Evolutionary conservation across 2,113 vertebrate species (phyloP).

Genomic region (Muntiacus reevesi): DNA sequence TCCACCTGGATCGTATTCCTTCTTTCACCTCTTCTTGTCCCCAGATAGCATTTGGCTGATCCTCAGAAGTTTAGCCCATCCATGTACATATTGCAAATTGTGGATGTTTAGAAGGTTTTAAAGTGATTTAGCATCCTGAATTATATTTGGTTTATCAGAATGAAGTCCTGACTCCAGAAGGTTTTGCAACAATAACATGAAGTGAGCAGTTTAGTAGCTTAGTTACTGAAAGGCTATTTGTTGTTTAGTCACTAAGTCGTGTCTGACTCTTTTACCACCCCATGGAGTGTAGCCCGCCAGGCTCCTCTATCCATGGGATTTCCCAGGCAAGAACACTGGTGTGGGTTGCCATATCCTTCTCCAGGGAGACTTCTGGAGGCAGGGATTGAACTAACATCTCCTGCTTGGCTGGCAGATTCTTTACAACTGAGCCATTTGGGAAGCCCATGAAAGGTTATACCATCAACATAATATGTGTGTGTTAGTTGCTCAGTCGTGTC

Average conservation of each 20-base stretch:
- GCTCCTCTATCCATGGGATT: not conserved
- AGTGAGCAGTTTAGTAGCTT: not conserved
- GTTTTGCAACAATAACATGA: not conserved
- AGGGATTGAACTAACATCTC: not conserved
- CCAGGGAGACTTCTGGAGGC: not conserved
- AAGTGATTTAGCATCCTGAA: not conserved
- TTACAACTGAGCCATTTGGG: not conserved
- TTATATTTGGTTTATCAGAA: not conserved
- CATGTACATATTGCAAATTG: not conserved
- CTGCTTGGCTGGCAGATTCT: not conserved
- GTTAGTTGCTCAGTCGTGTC: not conserved
- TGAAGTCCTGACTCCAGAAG: not conserved
- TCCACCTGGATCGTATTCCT: not conserved
- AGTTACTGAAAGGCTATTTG: not conserved
- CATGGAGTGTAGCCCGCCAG: not conserved
- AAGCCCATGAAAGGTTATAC: not conserved
- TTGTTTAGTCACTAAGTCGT: fast-evolving
- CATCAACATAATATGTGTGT: not conserved
- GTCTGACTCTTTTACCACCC: not conserved
- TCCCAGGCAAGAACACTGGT: not conserved
- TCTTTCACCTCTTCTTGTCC: not conserved
- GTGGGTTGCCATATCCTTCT: too few relatives aligned
- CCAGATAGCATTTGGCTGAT: not conserved
- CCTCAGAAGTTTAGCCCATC: not conserved
- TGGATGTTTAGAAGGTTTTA: not conserved